These are phyloP conservation scores for Lydus trimaculatus DNA, from an alignment of 2,888 invertebrate species.

Conservation along the genomic window DNA sequence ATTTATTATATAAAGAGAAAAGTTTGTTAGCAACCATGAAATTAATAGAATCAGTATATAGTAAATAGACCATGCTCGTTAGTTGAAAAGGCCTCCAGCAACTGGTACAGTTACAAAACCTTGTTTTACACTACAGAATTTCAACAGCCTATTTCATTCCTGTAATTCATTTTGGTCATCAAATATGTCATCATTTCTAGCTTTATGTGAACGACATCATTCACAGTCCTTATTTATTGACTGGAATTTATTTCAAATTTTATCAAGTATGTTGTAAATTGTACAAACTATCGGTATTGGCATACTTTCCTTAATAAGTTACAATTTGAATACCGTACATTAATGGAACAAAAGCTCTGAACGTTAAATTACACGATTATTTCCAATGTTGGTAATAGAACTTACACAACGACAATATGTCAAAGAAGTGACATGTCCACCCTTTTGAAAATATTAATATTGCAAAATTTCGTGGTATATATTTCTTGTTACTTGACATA, in stretches of 20 bases:
- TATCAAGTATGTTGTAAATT: neutral
- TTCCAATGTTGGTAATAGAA: neutral
- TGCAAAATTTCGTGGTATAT: conserved; percentile 9
- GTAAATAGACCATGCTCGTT: conserved; percentile 37
- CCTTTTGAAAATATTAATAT: conserved; percentile 20
- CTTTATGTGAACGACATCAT: neutral
- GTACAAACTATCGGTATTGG: neutral
- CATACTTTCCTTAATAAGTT: no score
- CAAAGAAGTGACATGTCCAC: conserved; percentile 15
- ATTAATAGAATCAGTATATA: conserved; percentile 24
- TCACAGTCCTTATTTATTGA: neutral
- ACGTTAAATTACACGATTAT: neutral
- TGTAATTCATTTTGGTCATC: conserved; percentile 7
- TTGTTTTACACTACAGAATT: conserved; percentile 32
- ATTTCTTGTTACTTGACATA: conserved; percentile 23
- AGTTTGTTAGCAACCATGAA: neutral
- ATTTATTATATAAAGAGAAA: no score
- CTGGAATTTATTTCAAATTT: neutral
- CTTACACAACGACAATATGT: neutral
- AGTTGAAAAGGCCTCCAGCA: conserved; percentile 33
- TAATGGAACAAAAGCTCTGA: neutral
- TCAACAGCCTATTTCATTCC: conserved; percentile 31
- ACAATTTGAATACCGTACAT: neutral
- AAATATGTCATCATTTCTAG: neutral
- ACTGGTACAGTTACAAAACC: conserved; percentile 26